Evolutionary conservation across 2,113 vertebrate species (phyloP).

Genomic region (Etheostoma spectabile): DNA sequence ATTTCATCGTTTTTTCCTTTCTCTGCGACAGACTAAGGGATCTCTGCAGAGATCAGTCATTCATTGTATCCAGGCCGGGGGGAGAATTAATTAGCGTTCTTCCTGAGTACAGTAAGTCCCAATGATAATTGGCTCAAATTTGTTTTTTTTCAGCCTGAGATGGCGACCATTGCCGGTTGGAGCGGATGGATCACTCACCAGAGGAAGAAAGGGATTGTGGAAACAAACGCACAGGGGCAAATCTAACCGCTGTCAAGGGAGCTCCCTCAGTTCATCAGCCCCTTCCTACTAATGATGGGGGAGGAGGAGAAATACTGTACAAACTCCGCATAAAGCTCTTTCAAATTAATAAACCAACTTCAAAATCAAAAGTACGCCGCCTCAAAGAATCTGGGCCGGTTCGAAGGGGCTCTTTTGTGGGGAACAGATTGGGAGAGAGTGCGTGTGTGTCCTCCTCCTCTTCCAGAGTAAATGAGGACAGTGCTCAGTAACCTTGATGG

Average conservation of each 20-base stretch:
- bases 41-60: slow-evolving; percentile 55
- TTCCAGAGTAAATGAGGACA: slow-evolving; percentile 78
- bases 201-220: slow-evolving; percentile 73
- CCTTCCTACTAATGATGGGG: slow-evolving; percentile 59
- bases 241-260: slow-evolving; percentile 72
- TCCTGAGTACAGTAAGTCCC: slow-evolving; percentile 68
- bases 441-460: slow-evolving; percentile 36
- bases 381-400: slow-evolving; percentile 19
- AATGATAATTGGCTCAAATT: slow-evolving; percentile 82
- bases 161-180: slow-evolving; percentile 45
- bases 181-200: slow-evolving; percentile 73
- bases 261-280: slow-evolving; percentile 71
- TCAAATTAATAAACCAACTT: slow-evolving; percentile 54
- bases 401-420: slow-evolving; percentile 43
- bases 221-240: slow-evolving; percentile 65
- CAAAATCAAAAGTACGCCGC: slow-evolving; percentile 41
- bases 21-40: slow-evolving; percentile 50
- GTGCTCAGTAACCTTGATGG: slow-evolving; percentile 80
- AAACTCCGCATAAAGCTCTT: slow-evolving; percentile 43
- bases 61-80: slow-evolving; percentile 72
- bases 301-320: slow-evolving; percentile 44
- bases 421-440: slow-evolving; percentile 37
- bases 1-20: slow-evolving; percentile 62
- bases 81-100: slow-evolving; percentile 82
- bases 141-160: slow-evolving; percentile 67